These are phyloP conservation scores for Oreochromis grahami DNA, from an alignment of 2,797 vertebrate genomes.

Conservation along the genomic window DNA sequence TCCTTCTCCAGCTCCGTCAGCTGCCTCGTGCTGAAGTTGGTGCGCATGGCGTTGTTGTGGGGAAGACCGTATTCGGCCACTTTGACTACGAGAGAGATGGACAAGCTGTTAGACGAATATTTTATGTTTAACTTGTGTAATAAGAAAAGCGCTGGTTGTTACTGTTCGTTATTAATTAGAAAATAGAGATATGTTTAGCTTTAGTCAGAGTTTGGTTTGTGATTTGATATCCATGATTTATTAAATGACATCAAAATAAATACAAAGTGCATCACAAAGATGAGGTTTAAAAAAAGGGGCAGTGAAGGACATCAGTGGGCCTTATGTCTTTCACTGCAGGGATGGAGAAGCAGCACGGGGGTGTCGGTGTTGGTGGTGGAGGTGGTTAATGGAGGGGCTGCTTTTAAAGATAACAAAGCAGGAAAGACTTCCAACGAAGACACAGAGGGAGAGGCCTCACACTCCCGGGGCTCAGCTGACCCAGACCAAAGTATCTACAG, in stretches of 20 bases:
- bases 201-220: neutral
- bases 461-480: neutral
- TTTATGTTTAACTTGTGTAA: neutral
- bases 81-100: slow-evolving; percentile 69
- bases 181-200: neutral
- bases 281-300: neutral
- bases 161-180: neutral
- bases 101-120: neutral
- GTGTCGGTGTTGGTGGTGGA: neutral
- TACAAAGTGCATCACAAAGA: neutral
- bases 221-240: neutral
- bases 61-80: slow-evolving; percentile 80
- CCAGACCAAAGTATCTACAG: neutral
- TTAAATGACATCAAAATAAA: neutral
- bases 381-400: neutral
- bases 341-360: neutral
- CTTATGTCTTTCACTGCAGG: neutral
- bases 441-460: neutral
- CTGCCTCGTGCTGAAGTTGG: slow-evolving; percentile 96
- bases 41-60: slow-evolving; percentile 84
- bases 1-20: slow-evolving; percentile 97
- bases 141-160: neutral
- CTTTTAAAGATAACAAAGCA: slow-evolving; percentile 57
- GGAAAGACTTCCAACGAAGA: slow-evolving; percentile 45
- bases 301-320: neutral